Base-by-base conservation (phyloP, 2,888 invertebrate species). In the Agrypnus murinus region DNA sequence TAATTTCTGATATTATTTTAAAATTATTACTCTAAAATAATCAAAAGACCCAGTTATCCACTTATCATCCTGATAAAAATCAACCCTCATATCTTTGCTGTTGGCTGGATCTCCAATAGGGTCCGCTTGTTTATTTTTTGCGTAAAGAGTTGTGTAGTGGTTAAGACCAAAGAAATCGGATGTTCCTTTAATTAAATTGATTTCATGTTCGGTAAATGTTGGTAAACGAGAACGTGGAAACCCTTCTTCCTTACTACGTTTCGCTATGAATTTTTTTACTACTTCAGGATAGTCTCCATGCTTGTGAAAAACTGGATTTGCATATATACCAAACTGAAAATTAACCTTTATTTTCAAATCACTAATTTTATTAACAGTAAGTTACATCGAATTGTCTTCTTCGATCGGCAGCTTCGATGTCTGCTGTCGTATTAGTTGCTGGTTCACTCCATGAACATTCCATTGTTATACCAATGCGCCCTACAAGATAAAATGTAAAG, bases 91-190 rank as follows among this genome's bases (percentile, higher is more conserved):
- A 10, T 50, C 53, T n/a, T 53, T 53, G 9, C 32, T 8, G 12
- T 32, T 14, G 5, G 62, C 62, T 0, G 69, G 67, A 1, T 32
- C 12, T 4, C 36, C 58, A 8, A 62, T 67, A 8, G 60, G 57
- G 12, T 43, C 15, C 5, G 38, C 46, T 14, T 40, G 7, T 19
- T 15, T n/a, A n/a, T 64, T 36, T 31, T 17, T 60, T 2, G 31
- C 64, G 53, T 53, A 31, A 77, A 80, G 63, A 71, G 80, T 69
- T 3, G 87, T 84, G 80, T 89, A 89, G 74, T 87, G 85, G 73
- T 88, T 88, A 48, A 88, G 74, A 1, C 87, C 87, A 53, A 88
- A 80, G 76, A 86, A 88, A 76, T 89, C 88, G 2, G 82, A 81
- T 15, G 87, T 82, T 4, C 87, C 88, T 78, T 77, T 79, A 12